These are phyloP conservation scores for Catostomus latipinnis DNA, from an alignment of 2,797 vertebrate species.

Conservation along the genomic window DNA sequence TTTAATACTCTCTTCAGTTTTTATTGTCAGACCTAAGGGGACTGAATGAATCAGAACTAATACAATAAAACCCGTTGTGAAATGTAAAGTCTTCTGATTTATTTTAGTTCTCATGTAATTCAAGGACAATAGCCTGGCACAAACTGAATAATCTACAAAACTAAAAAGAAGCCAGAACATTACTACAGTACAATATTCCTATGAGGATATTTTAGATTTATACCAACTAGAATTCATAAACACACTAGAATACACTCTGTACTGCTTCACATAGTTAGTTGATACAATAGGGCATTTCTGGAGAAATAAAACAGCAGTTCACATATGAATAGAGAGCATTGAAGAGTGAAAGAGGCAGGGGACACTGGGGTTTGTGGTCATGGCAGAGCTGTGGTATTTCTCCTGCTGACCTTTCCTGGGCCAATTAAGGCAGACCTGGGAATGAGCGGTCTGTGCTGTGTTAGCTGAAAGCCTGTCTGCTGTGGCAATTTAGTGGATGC, in stretches of 20 bases:
- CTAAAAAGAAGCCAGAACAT: neutral
- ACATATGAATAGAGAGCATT: neutral
- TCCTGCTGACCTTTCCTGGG: conserved; percentile 56
- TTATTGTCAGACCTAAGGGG: conserved; percentile 41
- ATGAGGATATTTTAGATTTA: neutral
- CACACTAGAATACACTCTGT: neutral
- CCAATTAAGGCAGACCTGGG: conserved; percentile 57
- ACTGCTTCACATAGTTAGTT: conserved; percentile 6
- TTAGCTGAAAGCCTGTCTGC: conserved; percentile 46
- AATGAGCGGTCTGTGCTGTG: conserved; percentile 49
- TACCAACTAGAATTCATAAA: neutral
- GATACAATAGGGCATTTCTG: neutral
- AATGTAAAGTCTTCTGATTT: conserved; percentile 43
- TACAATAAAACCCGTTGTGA: conserved; percentile 37
- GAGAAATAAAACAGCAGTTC: conserved; percentile 7
- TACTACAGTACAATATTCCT: conserved; percentile 8
- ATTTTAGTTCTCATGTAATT: conserved; percentile 13
- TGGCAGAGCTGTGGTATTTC: conserved; percentile 37
- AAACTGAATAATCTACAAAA: conserved; percentile 10
- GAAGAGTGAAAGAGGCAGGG: conserved; percentile 38
- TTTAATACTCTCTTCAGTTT: conserved; percentile 45
- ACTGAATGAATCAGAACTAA: conserved; percentile 46
- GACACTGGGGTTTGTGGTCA: conserved; percentile 50
- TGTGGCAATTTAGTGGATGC: conserved; percentile 49
- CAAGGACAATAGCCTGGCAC: conserved; percentile 7